phyloP scores from a whole-genome alignment of 2,797 vertebrate species.

The Mycteria americana region DNA sequence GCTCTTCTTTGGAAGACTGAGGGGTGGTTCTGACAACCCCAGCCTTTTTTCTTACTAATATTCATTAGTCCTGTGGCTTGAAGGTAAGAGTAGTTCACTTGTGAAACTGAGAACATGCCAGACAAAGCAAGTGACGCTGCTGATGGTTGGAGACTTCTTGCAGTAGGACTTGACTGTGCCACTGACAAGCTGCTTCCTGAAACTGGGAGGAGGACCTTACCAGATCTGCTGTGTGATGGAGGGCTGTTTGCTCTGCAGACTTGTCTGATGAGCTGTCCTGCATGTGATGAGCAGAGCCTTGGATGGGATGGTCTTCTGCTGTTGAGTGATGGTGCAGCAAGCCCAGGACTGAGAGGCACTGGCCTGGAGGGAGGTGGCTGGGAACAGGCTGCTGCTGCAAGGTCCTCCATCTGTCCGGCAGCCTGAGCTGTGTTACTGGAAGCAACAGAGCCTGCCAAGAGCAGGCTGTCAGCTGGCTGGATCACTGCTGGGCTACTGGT shows the following conservation, averaged over 20 bases:
- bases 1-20: not conserved
- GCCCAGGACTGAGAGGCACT: not conserved
- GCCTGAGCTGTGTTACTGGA: not conserved
- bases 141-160: not conserved
- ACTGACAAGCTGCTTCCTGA: not conserved
- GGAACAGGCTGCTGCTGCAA: not conserved
- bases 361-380: not conserved
- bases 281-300: accelerated
- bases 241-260: not conserved
- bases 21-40: not conserved
- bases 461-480: not conserved
- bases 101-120: accelerated
- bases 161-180: not conserved
- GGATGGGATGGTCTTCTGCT: not conserved
- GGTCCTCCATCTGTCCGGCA: not conserved
- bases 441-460: not conserved
- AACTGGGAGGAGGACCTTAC: not conserved
- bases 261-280: not conserved
- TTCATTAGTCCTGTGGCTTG: not conserved
- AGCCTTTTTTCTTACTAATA: accelerated
- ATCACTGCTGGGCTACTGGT: not conserved
- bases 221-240: not conserved
- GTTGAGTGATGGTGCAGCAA: not conserved
- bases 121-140: not conserved
- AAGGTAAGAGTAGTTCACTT: not conserved